phyloP scores from a whole-genome alignment of 1,140 invertebrate genomes.

The fruit fly (Drosophila melanogaster) region DNA sequence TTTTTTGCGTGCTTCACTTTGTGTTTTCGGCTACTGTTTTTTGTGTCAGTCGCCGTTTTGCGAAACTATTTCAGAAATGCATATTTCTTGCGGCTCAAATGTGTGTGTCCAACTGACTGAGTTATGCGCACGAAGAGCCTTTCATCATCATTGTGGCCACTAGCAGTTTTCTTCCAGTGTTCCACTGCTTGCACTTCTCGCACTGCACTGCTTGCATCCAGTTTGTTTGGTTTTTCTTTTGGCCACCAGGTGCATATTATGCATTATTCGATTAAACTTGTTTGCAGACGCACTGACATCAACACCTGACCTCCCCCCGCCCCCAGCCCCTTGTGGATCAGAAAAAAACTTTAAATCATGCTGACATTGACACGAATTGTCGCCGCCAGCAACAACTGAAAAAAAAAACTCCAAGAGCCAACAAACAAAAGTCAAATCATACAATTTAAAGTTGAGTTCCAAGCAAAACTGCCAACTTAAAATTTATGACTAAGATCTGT shows the following conservation, averaged over 20 bases:
- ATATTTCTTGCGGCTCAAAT: conserved; percentile 44
- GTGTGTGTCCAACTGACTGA: conserved; percentile 33
- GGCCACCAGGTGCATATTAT: conserved; percentile 29
- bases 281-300: conserved; percentile 49
- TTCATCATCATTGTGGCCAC: too few relatives aligned
- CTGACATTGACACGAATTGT: conserved; percentile 82
- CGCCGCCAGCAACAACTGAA: conserved; percentile 43
- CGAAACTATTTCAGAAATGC: conserved; percentile 51
- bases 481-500: conserved; percentile 21
- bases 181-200: conserved; percentile 6
- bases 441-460: conserved; percentile 71
- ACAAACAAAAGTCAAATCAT: conserved; percentile 42
- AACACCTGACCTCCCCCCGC: conserved; percentile 23
- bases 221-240: conserved; percentile 8
- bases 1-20: conserved; percentile 42
- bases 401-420: conserved; percentile 26
- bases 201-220: conserved; percentile 17
- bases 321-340: conserved; percentile 9
- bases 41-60: conserved; percentile 35
- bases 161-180: conserved; percentile 5
- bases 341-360: conserved; percentile 64
- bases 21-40: conserved; percentile 34
- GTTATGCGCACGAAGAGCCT: conserved; percentile 24
- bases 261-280: conserved; percentile 57
- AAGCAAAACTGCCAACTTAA: conserved; percentile 27